Conservation (phyloP, 2,888 invertebrate species). For the Apodemia hepburni region DNA sequence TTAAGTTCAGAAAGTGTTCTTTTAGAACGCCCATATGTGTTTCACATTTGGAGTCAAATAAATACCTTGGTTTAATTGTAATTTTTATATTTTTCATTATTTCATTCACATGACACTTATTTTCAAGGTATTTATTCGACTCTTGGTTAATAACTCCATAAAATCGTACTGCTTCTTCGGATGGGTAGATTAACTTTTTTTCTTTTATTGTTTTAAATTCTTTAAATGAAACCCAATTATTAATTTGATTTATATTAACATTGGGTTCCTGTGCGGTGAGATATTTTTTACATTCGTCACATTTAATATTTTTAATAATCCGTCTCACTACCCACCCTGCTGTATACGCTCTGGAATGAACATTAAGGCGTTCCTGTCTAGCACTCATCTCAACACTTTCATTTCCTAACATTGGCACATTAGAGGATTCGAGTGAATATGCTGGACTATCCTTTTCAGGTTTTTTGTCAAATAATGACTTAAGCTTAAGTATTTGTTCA, state of each 20-base stretch:
- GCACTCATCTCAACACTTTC: neutral
- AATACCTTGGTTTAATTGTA: conserved; percentile 26
- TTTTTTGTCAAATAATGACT: conserved; percentile 7
- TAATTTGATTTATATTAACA: conserved; percentile 1
- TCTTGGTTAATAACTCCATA: conserved; percentile 28
- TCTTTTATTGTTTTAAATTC: conserved; percentile 28
- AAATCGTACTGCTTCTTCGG: conserved; percentile 28
- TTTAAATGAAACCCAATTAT: conserved; percentile 28
- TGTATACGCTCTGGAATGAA: conserved; percentile 35
- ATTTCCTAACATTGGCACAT: neutral
- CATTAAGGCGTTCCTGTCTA: conserved; percentile 28
- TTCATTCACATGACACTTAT: conserved; percentile 13
- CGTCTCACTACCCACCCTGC: conserved; percentile 33
- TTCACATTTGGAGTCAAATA: conserved; percentile 29
- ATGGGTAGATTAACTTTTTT: conserved; percentile 29
- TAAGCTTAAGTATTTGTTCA: conserved; percentile 20
- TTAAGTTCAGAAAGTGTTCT: conserved; percentile 24
- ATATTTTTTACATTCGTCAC: conserved; percentile 22
- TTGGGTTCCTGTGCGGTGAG: conserved; percentile 3
- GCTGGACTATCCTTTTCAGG: neutral
- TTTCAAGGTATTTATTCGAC: conserved; percentile 32
- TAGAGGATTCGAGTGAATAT: conserved; percentile 21
- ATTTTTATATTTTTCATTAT: conserved; percentile 25
- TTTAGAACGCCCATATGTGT: conserved; percentile 22
- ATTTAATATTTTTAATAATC: conserved; percentile 26